A percentile compares a stretch with the other conserved stretches of the same genome.
These are phyloP conservation scores for Phataginus tricuspis DNA, from an alignment of 2,797 vertebrate genomes.

Conservation along the genomic window DNA sequence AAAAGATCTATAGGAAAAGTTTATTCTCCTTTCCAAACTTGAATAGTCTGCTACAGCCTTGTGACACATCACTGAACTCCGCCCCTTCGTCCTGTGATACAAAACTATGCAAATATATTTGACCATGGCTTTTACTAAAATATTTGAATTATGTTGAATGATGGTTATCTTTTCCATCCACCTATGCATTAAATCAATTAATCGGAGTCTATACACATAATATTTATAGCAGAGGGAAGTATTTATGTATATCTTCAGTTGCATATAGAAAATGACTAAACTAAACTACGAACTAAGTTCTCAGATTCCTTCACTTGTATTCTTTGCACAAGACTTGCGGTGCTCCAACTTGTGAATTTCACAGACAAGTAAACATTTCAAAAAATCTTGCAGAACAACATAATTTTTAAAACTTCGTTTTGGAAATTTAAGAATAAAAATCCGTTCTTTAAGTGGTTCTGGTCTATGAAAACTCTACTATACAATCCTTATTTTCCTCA, in stretches of 20 bases:
- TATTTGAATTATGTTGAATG: background rate
- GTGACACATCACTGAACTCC: background rate
- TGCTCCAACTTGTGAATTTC: background rate
- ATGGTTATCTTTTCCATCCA: background rate
- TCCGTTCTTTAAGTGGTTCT: background rate
- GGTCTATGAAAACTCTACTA: background rate
- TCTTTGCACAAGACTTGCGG: background rate
- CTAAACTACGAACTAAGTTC: background rate
- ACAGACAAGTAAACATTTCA: background rate
- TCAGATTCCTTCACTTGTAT: background rate
- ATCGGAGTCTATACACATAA: background rate
- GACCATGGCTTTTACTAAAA: background rate
- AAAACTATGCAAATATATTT: background rate
- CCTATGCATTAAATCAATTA: background rate
- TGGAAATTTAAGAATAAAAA: background rate
- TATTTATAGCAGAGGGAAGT: background rate
- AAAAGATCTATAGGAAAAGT: background rate
- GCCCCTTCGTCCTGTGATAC: background rate
- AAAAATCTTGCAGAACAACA: background rate
- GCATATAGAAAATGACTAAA: background rate
- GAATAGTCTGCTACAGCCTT: background rate
- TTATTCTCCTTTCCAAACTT: background rate
- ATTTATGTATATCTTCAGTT: background rate
- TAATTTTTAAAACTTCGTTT: background rate
- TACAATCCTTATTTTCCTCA: background rate